Evolutionary conservation across 2,888 invertebrate species (phyloP), one percentile per base, ranked within the genome.

Genomic region (Nemurella pictetii): DNA sequence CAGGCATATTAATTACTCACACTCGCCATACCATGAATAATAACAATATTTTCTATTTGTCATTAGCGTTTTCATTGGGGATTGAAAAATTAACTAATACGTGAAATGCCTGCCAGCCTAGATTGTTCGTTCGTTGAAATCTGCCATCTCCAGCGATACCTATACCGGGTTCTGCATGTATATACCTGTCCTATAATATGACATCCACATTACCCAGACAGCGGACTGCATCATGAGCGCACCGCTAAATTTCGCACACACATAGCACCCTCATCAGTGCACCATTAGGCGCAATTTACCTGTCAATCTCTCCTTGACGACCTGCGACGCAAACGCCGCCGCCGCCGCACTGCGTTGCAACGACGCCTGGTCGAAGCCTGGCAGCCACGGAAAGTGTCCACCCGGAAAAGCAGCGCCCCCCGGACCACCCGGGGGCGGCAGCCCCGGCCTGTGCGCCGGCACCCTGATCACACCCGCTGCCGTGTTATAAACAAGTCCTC

Each of bases 301-400:
- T 91, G 95, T 95, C 88, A 96, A 91, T 91, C 96, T 92, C 90
- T 96, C 96, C 91, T 96, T 96, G 88, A 96, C 95, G 89, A 96
- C 95, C 91, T 95, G 95, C 88, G 95, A 94, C 0, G 95, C 95
- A 89, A 95, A 94, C 82, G 95, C 95, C 0, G 95, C 95, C 80
- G 89, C 88, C 80, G 87, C 87, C 83, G 88, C 87, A 84, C 88
- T 87, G 80, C 89, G 86, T 84, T 89, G 89, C 86, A 89, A 86
- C 4, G 88, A 87, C 27, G 88, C 26, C 92, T 94, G 85, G 93
- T 94, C 88, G 93, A 94, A 89, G 93, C 91, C 92, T 93, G 93
- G 80, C 93, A 92, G 87, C 94, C 89, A 89, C 35, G 88, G 89
- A 86, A 89, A 91, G 89, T 87, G 89, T 89, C 88, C 89, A 89